Percentiles rank a stretch among this genome's conserved stretches.
Evolutionary conservation across 2,888 invertebrate genomes (phyloP).

Genomic region (Oscheius myriophilus): DNA sequence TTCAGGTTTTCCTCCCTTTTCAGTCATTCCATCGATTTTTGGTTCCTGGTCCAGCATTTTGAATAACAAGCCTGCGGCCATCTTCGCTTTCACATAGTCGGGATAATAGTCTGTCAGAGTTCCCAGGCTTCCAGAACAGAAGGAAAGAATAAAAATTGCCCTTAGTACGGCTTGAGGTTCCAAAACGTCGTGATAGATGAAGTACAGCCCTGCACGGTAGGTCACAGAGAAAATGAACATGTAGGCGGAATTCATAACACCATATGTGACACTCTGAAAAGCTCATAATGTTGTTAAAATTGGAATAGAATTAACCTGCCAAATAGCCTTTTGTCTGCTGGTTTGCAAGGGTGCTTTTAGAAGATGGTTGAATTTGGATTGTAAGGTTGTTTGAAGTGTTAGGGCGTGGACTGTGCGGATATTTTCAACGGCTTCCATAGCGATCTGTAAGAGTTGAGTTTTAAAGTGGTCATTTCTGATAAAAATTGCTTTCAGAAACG

Average conservation of each 20-base stretch:
- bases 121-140: conserved; percentile 74
- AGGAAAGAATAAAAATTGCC: conserved; percentile 74
- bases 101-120: conserved; percentile 72
- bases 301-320: background rate
- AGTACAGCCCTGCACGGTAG: conserved; percentile 71
- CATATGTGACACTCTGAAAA: conserved; percentile 59
- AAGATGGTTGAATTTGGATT: conserved; percentile 32
- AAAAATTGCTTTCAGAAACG: too few relatives aligned
- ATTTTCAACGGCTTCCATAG: conserved; percentile 18
- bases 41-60: conserved; percentile 67
- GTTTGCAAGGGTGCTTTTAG: conserved; percentile 48
- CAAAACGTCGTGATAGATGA: conserved; percentile 73
- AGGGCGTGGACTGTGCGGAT: conserved; percentile 21
- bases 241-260: conserved; percentile 69
- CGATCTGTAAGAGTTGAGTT: background rate
- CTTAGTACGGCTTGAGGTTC: conserved; percentile 71
- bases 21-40: conserved; percentile 20
- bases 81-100: conserved; percentile 72
- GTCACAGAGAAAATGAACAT: conserved; percentile 72
- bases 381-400: conserved; percentile 7
- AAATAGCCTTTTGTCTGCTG: conserved; percentile 37
- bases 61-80: conserved; percentile 71
- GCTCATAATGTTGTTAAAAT: too few relatives aligned
- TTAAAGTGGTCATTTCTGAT: too few relatives aligned
- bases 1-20: conserved; percentile 6